Conservation (phyloP, 2,888 invertebrate genomes). For the Hemaris fuciformis region DNA sequence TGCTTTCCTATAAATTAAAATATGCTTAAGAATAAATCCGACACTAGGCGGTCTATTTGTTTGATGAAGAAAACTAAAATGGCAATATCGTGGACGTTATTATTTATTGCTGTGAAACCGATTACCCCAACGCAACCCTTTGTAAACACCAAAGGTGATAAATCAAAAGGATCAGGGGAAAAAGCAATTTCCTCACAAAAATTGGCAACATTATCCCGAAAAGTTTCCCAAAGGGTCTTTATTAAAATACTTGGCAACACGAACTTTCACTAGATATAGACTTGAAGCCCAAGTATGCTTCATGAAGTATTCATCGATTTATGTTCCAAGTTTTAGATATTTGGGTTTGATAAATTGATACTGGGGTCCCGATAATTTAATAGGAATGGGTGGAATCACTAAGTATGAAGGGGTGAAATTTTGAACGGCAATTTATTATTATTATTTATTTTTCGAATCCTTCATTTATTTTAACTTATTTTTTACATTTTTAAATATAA, state of each 20-base stretch:
- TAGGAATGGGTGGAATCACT: not conserved
- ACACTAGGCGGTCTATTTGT: too few species aligned
- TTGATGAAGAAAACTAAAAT: too few species aligned
- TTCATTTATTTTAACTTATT: too few species aligned
- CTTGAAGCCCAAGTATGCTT: not conserved
- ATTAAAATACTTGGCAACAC: slow-evolving; percentile 12
- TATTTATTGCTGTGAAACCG: too few species aligned
- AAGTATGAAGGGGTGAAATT: not conserved
- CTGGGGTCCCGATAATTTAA: not conserved
- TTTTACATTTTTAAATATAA: too few species aligned
- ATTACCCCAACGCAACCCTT: not conserved
- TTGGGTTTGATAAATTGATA: not conserved
- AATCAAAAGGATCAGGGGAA: not conserved
- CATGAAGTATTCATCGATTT: slow-evolving; percentile 4
- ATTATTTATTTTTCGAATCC: too few species aligned
- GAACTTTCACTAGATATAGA: not conserved
- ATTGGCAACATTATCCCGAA: slow-evolving; percentile 3
- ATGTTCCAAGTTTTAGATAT: not conserved
- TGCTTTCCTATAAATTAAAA: too few species aligned
- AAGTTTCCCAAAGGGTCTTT: slow-evolving; percentile 5
- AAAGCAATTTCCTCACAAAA: slow-evolving; percentile 3
- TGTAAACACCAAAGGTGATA: not conserved
- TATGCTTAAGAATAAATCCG: too few species aligned
- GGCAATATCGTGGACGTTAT: too few species aligned
- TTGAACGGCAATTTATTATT: not conserved